phyloP scores from a whole-genome alignment of 2,797 vertebrate genomes.

The Acanthopagrus latus region DNA sequence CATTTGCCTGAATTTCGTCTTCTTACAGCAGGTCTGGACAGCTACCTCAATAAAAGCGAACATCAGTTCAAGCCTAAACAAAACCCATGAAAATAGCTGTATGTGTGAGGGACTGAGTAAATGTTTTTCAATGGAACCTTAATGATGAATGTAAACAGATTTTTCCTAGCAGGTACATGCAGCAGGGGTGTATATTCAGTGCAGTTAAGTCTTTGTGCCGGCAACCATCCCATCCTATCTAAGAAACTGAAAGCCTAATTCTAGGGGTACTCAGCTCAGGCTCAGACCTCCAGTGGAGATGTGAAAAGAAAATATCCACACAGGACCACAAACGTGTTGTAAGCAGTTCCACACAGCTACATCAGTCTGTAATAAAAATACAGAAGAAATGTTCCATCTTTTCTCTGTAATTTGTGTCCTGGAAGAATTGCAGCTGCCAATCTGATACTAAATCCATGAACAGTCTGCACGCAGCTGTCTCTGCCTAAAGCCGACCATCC shows the following conservation, averaged over 20 bases:
- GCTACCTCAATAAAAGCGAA: conserved; percentile 18
- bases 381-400: background rate
- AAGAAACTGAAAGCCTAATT: conserved; percentile 23
- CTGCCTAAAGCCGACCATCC: conserved; percentile 8
- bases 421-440: conserved; percentile 40
- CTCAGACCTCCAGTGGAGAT: conserved; percentile 1
- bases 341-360: conserved; percentile 16
- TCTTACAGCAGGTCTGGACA: conserved; percentile 53
- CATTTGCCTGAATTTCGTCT: conserved; percentile 17
- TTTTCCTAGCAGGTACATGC: conserved; percentile 3
- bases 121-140: conserved; percentile 31
- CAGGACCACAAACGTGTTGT: conserved; percentile 3
- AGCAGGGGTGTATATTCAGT: background rate
- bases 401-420: conserved; percentile 25
- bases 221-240: background rate
- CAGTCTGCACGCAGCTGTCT: conserved; percentile 33
- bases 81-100: conserved; percentile 19
- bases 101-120: conserved; percentile 10
- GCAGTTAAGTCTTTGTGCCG: background rate
- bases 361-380: background rate
- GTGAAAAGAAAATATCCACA: conserved; percentile 4
- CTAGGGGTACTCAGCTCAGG: background rate
- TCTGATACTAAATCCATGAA: conserved; percentile 15
- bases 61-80: conserved; percentile 52
- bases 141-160: conserved; percentile 13